Conservation (phyloP, 2,888 invertebrate species). For the Cheilosia vernalis region DNA sequence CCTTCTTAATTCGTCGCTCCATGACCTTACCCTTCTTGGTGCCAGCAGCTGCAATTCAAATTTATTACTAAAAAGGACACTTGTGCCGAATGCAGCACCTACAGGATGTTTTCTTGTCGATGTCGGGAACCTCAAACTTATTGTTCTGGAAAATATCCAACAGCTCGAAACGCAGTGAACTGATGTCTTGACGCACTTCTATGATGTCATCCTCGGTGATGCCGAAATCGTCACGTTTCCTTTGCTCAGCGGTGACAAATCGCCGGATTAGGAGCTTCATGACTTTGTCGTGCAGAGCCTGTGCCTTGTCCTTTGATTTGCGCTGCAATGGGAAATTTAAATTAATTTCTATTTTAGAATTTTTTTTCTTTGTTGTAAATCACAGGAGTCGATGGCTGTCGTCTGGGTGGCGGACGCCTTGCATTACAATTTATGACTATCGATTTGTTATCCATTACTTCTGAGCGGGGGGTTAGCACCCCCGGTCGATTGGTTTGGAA, state of each 20-base stretch:
- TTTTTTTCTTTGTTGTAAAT: constrained; percentile 1
- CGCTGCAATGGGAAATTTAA: constrained; percentile 84
- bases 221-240: constrained; percentile 94
- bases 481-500: constrained; percentile 9
- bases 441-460: constrained; percentile 60
- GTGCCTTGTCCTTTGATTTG: constrained; percentile 89
- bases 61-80: background rate
- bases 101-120: constrained; percentile 86
- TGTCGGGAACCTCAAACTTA: constrained; percentile 92
- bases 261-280: constrained; percentile 94
- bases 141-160: constrained; percentile 95
- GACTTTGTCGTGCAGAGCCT: constrained; percentile 90
- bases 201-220: constrained; percentile 99
- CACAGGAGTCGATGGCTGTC: background rate
- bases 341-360: constrained; percentile 62
- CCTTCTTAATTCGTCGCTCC: constrained; percentile 93
- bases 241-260: constrained; percentile 94
- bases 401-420: constrained; percentile 50
- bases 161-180: constrained; percentile 95
- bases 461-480: background rate
- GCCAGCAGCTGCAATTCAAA: constrained; percentile 87
- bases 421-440: constrained; percentile 63
- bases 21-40: constrained; percentile 89
- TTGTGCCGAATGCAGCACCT: constrained; percentile 70
- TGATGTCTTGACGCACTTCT: constrained; percentile 98